Base-by-base conservation (phyloP, 2,113 vertebrate genomes). In the Seriola quinqueradiata region DNA sequence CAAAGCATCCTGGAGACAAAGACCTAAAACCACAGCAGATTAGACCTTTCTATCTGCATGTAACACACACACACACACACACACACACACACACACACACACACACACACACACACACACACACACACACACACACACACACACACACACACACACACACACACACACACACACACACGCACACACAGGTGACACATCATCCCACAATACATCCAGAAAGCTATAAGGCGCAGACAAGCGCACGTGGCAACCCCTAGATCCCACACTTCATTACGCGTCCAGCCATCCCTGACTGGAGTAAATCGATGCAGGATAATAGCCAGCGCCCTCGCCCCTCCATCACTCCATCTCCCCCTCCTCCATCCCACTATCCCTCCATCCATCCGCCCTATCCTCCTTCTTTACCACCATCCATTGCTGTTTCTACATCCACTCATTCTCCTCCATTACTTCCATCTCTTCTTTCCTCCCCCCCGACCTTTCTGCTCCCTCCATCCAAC, bases 251-350 rank as follows among this genome's bases (percentile, higher is more conserved):
- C 88, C 89, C 91, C 90, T 64, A 87, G 87, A 93, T 93, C 91
- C 90, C 92, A 91, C 92, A 91, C 93, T 93, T 93, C 91, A 94
- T 93, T 93, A 93, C 90, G 0, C 48, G 40, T 80, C 82, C 92
- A 88, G 90, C 89, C 92, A 93, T 90, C 90, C 91, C 84, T 91
- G 90, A 92, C 92, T 77, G 87, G 87, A 93, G 90, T 87, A 92
- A 93, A 94, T 94, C 90, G 89, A 93, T 94, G 89, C 82, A 82
- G 90, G 92, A 91, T 92, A 94, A 93, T 92, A 91, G 90, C 90
- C 77, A 83, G 83, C 59, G 36, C 83, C 83, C 85, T 77, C 82
- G 60, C 79, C 73, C 90, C 86, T 81, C 78, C 83, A 73, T 77
- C 76, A 13, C 81, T 87, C 70, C 76, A 42, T 75, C 74, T 52